Evolutionary conservation across 2,797 vertebrate species (phyloP).

Genomic region (Poecilia velifera): DNA sequence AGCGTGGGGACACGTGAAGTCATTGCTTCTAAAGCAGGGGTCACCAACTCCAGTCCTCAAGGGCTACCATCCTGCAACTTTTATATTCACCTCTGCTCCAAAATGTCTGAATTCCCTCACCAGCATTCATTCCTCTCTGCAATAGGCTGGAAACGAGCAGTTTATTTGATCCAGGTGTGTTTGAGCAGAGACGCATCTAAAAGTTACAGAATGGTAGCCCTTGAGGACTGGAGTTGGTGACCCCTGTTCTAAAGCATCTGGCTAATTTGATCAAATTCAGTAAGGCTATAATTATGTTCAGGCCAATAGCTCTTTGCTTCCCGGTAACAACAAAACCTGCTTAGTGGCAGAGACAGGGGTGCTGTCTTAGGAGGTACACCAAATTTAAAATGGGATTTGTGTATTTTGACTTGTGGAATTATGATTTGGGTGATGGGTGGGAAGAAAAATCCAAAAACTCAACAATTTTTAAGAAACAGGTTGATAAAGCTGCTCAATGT

Average conservation of each 20-base stretch:
- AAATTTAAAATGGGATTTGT: background rate
- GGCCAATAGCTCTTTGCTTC: background rate
- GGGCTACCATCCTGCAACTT: no score
- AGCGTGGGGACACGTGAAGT: background rate
- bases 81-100: no score
- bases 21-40: background rate
- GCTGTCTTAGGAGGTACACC: background rate
- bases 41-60: no score
- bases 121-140: no score
- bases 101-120: no score
- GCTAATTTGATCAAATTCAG: background rate
- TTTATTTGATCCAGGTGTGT: no score
- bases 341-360: background rate
- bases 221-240: no score
- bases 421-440: background rate
- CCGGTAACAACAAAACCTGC: background rate
- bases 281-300: background rate
- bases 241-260: background rate
- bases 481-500: background rate
- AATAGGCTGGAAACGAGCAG: no score
- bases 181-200: no score
- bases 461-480: no score
- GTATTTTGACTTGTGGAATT: background rate
- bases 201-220: no score
- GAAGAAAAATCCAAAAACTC: no score